These are phyloP conservation scores for Pteromalus puparum DNA, from an alignment of 1,140 invertebrate species.

Conservation along the genomic window DNA sequence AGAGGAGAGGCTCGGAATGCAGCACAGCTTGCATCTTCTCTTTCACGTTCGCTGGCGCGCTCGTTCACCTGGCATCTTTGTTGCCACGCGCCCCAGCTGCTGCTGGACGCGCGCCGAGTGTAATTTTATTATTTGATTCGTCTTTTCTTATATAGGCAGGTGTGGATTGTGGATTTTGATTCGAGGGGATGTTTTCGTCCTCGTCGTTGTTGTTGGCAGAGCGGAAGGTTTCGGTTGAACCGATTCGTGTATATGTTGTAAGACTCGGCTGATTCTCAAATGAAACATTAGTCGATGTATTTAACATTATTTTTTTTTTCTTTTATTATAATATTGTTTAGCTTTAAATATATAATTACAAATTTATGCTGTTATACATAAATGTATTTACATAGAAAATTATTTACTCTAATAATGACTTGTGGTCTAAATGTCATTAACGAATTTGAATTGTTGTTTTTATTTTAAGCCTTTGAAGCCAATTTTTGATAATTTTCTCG, in stretches of 20 bases:
- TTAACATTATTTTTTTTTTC: background rate
- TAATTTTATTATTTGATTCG: background rate
- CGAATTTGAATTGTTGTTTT: no score
- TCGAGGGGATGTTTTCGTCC: background rate
- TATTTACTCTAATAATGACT: background rate
- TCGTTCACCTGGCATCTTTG: constrained; percentile 38
- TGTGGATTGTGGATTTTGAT: background rate
- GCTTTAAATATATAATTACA: constrained; percentile 2
- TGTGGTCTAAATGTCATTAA: background rate
- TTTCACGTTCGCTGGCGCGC: background rate
- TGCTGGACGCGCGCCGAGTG: background rate
- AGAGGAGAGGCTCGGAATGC: background rate
- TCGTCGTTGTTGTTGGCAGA: background rate
- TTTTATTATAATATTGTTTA: background rate
- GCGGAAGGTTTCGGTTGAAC: no score
- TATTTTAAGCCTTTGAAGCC: no score
- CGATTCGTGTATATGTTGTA: no score
- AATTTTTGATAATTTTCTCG: no score
- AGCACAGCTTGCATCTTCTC: constrained; percentile 28
- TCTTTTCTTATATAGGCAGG: background rate
- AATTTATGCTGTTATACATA: background rate
- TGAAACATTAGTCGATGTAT: background rate
- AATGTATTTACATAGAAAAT: background rate
- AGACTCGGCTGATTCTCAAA: background rate
- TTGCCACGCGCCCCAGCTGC: constrained; percentile 5